Base-by-base conservation (phyloP, 2,888 invertebrate genomes). In the Torymus auratus region DNA sequence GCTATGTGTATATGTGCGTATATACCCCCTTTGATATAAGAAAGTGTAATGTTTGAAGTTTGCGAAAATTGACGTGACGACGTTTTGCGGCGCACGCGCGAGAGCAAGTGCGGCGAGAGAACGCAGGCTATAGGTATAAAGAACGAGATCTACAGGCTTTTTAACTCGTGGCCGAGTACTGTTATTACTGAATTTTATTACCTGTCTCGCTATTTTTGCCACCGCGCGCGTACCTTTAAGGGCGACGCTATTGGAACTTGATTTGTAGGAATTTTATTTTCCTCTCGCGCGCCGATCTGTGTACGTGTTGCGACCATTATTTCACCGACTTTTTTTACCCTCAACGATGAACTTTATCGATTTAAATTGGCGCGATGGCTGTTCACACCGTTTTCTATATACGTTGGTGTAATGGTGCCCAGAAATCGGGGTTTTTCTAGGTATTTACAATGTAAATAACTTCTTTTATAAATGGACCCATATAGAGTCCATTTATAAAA, bases 1-100 rank as follows among this genome's bases (percentile, higher is more conserved):
- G 20, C 20, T 20, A 20, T 41, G 7, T 41, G 41, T 41, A 7
- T 41, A 7, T 41, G 7, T 41, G 41, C 7, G 41, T 41, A 41
- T 41, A 7, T 41, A 41, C 41, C 41, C 41, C 41, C 7, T 28
- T 28, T 41, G 41, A 41, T 41, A n/a, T 70, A 75, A 75, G 80
- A 75, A 80, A 80, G 74, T 80, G 74, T 75, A 80, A 80, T 80
- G 80, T 80, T 79, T 79, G 79, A 74, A 79, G 73, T 79, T 79
- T 74, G 74, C 79, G 79, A 79, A 79, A 79, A 79, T 79, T 79
- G 74, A 74, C 78, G 78, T 69, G 78, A 69, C 73, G 73, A 69
- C 64, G 64, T 73, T 79, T 78, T 79, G 65, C 52, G n/a, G n/a
- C n/a, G n/a, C n/a, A n/a, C n/a, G 41, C 56, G 50, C 3, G 58